These are phyloP conservation scores for Polyommatus icarus DNA, from an alignment of 2,888 invertebrate genomes.

Conservation along the genomic window DNA sequence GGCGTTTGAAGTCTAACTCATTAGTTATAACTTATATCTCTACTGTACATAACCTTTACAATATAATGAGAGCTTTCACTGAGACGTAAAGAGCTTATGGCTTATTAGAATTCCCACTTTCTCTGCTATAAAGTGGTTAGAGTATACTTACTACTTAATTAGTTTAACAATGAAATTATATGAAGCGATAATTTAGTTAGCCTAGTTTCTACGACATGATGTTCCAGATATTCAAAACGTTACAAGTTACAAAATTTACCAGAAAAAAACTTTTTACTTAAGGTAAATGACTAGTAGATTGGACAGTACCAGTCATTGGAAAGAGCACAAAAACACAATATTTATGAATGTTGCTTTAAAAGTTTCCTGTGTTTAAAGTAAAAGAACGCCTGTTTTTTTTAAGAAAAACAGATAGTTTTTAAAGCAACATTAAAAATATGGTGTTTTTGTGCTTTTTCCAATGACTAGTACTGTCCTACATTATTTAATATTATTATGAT, in stretches of 20 bases:
- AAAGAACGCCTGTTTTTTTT: too few species aligned
- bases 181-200: not conserved
- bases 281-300: too few species aligned
- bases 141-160: not conserved
- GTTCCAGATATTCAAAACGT: not conserved
- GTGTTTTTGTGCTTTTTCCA: too few species aligned
- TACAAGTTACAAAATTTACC: not conserved
- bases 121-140: constrained; percentile 2
- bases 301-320: too few species aligned
- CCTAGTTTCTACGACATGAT: not conserved
- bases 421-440: too few species aligned
- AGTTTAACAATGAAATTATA: not conserved
- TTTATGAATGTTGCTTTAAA: too few species aligned
- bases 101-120: not conserved
- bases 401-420: too few species aligned
- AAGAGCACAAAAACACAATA: too few species aligned
- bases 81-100: constrained; percentile 8
- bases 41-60: not conserved
- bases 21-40: not conserved
- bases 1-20: not conserved
- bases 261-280: not conserved
- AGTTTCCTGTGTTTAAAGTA: too few species aligned
- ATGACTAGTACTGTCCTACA: too few species aligned
- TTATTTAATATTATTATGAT: too few species aligned
- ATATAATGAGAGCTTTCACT: constrained; percentile 6